Conservation (phyloP, 2,797 vertebrate genomes). For the Carduelis carduelis region DNA sequence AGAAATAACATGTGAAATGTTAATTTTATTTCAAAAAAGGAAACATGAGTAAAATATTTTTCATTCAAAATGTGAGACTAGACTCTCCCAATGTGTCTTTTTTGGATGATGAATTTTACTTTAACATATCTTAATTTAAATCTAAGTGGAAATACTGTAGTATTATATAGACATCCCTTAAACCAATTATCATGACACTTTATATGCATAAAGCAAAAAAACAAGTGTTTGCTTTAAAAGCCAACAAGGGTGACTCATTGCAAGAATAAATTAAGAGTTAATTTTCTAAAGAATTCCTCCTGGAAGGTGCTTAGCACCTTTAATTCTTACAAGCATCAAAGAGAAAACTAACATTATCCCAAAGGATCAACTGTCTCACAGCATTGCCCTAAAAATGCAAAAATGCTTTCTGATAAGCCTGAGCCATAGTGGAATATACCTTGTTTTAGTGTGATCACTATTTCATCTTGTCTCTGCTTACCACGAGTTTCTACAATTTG, state of each 20-base stretch:
- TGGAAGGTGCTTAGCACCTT: neutral
- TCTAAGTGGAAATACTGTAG: neutral
- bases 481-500: neutral
- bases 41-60: neutral
- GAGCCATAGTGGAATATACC: neutral
- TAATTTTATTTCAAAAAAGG: neutral
- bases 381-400: neutral
- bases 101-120: neutral
- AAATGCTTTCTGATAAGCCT: constrained; percentile 8
- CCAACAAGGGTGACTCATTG: neutral
- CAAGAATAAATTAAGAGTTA: neutral
- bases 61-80: neutral
- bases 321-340: neutral
- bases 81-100: neutral
- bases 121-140: neutral
- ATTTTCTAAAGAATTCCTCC: neutral
- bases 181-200: neutral
- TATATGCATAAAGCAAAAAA: neutral
- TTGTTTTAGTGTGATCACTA: neutral
- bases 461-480: constrained; percentile 23
- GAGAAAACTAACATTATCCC: neutral
- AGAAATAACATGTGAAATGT: neutral
- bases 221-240: neutral
- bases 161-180: neutral
- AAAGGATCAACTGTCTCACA: neutral